Base-by-base conservation (phyloP, 2,113 vertebrate genomes). In the Silurus asotus region DNA sequence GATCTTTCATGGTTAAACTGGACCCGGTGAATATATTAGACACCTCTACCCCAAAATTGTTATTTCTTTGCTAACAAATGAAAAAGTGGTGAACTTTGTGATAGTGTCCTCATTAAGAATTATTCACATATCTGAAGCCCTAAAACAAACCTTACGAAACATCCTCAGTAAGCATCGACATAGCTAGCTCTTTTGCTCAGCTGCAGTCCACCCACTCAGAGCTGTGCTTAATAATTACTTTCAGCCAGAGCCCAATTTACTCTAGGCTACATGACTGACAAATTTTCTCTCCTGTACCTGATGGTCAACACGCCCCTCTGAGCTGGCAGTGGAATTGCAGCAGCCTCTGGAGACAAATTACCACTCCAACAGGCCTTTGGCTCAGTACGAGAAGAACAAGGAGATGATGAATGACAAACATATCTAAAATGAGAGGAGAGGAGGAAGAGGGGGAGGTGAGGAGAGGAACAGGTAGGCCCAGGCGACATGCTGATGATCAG, bases 361-460 rank as follows among this genome's bases (percentile, higher is more conserved):
- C 91, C 92, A 92, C 91, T 94, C 92, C 91, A 88, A 88, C 86
- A 91, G 92, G 94, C 93, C 94, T 95, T 90, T 94, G 92, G 88
- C 92, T 88, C 86, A 11, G 72, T 86, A 92, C 89, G 53, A 79
- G 90, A 91, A 90, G 91, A 89, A 93, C 89, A 89, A 83, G 89
- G 85, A 92, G 90, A 91, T 94, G 94, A 95, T 94, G 93, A 95
- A 94, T 94, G 93, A 93, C 92, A 86, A 90, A 93, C 90, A 87
- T 90, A 93, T 95, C 90, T 90, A 92, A 94, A 90, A 89, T 77
- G 93, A 94, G 92, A 92, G 92, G 74, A 83, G 64, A 72, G 49
- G 90, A 88, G 67, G 23, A 81, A 90, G 90, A 86, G 91, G 90
- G 91, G 90, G 87, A 84, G 89, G 88, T 90, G 88, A 88, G 90